Conservation (phyloP, 2,888 invertebrate genomes). For the Mythimna albipuncta region DNA sequence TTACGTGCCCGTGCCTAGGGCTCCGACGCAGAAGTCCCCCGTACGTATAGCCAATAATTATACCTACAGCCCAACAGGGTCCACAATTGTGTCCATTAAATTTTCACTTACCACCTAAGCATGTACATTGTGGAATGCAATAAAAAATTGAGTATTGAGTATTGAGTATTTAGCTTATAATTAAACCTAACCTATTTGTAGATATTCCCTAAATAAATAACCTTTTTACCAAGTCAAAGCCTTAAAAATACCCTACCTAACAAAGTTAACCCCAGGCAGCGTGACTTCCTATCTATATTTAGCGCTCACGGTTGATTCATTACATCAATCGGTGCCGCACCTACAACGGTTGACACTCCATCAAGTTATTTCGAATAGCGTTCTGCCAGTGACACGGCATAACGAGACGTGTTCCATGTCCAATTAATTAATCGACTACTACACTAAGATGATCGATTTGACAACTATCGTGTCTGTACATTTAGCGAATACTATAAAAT, state of each 20-base stretch:
- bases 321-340: constrained; percentile 31
- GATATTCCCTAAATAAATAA: constrained; percentile 36
- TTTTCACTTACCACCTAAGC: no score
- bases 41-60: no score
- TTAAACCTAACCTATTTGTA: constrained; percentile 17
- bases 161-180: neutral
- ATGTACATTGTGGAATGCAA: no score
- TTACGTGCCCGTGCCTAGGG: no score
- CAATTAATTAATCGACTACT: constrained; percentile 55
- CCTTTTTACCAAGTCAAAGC: constrained; percentile 17
- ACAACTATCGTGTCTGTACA: neutral
- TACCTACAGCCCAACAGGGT: no score
- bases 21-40: no score
- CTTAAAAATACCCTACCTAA: constrained; percentile 20
- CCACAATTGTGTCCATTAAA: no score
- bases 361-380: constrained; percentile 44
- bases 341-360: constrained; percentile 42
- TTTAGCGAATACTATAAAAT: no score
- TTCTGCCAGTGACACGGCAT: constrained; percentile 47
- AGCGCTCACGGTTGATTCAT: constrained; percentile 21
- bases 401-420: constrained; percentile 28
- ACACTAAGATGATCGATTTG: constrained; percentile 49
- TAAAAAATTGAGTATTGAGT: no score
- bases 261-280: constrained; percentile 18
- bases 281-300: constrained; percentile 32